Percentiles rank a stretch among this genome's conserved stretches.
These are phyloP conservation scores for Caranx ignobilis DNA, from an alignment of 2,113 vertebrate genomes.

Conservation along the genomic window DNA sequence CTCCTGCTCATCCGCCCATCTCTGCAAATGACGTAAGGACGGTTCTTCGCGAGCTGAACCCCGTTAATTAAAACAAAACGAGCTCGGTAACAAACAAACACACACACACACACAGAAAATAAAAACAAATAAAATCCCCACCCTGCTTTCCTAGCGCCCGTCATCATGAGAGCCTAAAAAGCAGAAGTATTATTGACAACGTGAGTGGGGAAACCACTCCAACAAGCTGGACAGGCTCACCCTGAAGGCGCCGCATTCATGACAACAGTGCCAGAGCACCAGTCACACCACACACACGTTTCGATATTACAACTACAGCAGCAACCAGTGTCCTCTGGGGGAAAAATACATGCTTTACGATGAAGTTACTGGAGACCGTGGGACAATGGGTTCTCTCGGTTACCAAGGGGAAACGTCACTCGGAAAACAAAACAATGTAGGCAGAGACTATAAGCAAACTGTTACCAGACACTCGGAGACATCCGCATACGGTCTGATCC, in stretches of 20 bases:
- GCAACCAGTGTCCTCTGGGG: slow-evolving; percentile 36
- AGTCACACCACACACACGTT: background rate
- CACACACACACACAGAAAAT: too few relatives aligned
- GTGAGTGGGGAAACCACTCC: slow-evolving; percentile 51
- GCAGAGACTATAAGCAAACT: slow-evolving; percentile 43
- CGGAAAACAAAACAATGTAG: slow-evolving; percentile 34
- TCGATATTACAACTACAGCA: background rate
- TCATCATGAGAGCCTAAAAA: background rate
- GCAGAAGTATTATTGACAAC: background rate
- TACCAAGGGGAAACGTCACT: slow-evolving; percentile 27
- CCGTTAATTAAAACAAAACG: slow-evolving; percentile 46
- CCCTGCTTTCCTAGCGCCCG: background rate
- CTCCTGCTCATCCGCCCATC: slow-evolving; percentile 70
- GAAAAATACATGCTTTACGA: background rate
- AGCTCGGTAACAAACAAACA: background rate
- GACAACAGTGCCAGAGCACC: slow-evolving; percentile 25
- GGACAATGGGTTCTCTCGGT: background rate
- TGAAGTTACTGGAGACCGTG: slow-evolving; percentile 12
- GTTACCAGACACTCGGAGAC: slow-evolving; percentile 57
- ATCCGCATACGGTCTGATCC: slow-evolving; percentile 27
- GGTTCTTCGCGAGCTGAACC: slow-evolving; percentile 5
- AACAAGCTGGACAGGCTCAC: slow-evolving; percentile 49
- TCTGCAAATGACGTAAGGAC: slow-evolving; percentile 73
- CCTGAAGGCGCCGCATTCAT: slow-evolving; percentile 44
- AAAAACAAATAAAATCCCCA: background rate